A percentile compares a stretch with the other conserved stretches of the same genome.
Evolutionary conservation across 2,113 vertebrate species (phyloP).

Genomic region (Dendropsophus ebraccatus): DNA sequence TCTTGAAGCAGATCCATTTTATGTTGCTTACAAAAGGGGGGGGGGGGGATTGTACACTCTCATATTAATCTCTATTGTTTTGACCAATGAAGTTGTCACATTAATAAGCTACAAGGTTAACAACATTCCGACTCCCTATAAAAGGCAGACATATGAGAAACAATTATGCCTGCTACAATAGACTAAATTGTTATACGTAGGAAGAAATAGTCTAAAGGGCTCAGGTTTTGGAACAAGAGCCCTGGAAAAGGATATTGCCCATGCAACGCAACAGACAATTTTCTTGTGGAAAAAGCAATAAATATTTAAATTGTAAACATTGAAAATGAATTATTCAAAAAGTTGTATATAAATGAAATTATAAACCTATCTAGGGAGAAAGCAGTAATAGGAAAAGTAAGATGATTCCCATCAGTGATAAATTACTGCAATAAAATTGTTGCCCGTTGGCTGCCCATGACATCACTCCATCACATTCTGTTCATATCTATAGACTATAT

Average conservation of each 20-base stretch:
- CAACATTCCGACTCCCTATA: not conserved
- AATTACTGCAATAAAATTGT: not conserved
- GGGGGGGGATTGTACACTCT: too few species aligned
- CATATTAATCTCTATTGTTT: not conserved
- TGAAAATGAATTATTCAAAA: slow-evolving; percentile 23
- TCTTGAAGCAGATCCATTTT: not conserved
- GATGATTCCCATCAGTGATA: not conserved
- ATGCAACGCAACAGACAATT: not conserved
- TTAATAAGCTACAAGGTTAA: not conserved
- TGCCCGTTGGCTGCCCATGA: not conserved
- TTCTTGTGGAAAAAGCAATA: not conserved
- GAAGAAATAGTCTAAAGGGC: not conserved
- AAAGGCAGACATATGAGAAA: not conserved
- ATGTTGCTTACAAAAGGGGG: too few species aligned
- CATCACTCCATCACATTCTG: not conserved
- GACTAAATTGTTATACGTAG: not conserved
- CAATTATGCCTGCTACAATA: not conserved
- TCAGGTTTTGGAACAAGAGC: not conserved
- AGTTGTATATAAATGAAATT: slow-evolving; percentile 10
- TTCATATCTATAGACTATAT: not conserved
- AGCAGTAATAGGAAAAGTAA: not conserved
- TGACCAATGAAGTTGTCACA: not conserved
- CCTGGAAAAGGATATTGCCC: not conserved
- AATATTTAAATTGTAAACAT: slow-evolving; percentile 1
- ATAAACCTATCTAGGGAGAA: slow-evolving; percentile 7